A percentile compares a stretch with the other conserved stretches of the same genome.
These are phyloP conservation scores for Rousettus leschenaultii DNA, from an alignment of 2,113 vertebrate species.

Conservation along the genomic window DNA sequence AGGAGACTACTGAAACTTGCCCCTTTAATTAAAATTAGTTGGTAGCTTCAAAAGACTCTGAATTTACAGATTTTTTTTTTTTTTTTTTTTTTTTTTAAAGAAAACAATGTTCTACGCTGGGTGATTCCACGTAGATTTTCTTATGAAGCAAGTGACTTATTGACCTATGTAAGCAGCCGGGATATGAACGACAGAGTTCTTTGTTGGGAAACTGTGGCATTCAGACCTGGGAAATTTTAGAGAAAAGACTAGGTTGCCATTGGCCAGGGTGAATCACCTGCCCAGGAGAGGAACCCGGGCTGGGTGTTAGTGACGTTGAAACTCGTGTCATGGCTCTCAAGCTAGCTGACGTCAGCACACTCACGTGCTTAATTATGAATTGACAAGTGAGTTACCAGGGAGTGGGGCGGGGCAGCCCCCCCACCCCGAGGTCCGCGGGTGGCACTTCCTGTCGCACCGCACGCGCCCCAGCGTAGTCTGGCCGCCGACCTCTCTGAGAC, in stretches of 20 bases:
- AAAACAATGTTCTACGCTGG: background rate
- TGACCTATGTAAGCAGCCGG: background rate
- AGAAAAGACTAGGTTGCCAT: background rate
- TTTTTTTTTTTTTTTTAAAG: background rate
- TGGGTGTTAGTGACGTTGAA: background rate
- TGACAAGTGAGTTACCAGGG: rapidly evolving
- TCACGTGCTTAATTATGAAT: rapidly evolving
- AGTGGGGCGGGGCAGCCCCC: rapidly evolving
- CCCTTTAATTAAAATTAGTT: background rate
- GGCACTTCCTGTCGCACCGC: rapidly evolving
- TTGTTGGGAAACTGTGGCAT: background rate
- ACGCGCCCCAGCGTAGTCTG: rapidly evolving
- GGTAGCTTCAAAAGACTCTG: background rate
- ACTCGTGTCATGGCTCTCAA: background rate
- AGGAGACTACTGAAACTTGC: background rate
- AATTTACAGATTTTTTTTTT: background rate
- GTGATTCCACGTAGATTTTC: background rate
- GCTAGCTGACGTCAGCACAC: background rate
- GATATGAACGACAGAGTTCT: background rate
- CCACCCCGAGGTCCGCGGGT: rapidly evolving
- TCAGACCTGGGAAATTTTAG: background rate
- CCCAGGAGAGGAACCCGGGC: background rate
- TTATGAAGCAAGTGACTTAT: background rate
- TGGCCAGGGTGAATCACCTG: background rate
- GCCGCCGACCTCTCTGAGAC: rapidly evolving